Evolutionary conservation across 2,797 vertebrate genomes (phyloP).

Genomic region (Coluber constrictor): DNA sequence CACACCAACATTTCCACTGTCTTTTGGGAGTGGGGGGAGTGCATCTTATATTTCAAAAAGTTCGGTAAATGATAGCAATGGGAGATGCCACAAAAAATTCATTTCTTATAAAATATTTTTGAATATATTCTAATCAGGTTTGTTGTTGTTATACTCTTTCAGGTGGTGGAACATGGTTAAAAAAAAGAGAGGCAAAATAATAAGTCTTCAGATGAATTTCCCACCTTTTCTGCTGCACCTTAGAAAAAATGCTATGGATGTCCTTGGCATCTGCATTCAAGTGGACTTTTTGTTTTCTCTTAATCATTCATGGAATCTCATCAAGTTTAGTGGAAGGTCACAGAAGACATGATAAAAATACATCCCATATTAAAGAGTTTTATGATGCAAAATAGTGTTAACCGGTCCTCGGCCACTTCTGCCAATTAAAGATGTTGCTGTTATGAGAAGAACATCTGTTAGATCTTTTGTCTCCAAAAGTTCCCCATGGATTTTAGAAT

Average conservation of each 20-base stretch:
- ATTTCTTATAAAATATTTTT: background rate
- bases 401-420: slow-evolving; percentile 34
- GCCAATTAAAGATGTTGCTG: slow-evolving; percentile 63
- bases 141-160: background rate
- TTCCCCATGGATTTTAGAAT: slow-evolving; percentile 54
- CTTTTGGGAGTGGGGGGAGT: no score
- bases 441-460: slow-evolving; percentile 23
- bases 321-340: background rate
- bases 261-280: background rate
- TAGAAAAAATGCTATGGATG: background rate
- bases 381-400: accelerated
- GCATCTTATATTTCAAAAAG: background rate
- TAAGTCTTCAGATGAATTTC: background rate
- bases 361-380: slow-evolving; percentile 21
- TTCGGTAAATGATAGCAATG: background rate
- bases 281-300: background rate
- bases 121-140: slow-evolving; percentile 1
- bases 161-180: background rate
- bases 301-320: background rate
- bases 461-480: slow-evolving; percentile 36
- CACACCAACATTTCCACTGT: no score
- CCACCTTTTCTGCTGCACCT: background rate
- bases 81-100: background rate
- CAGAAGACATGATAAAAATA: slow-evolving; percentile 10
- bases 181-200: background rate